Conservation (phyloP, 1,140 invertebrate genomes). For the Belonocnema kinseyi region DNA sequence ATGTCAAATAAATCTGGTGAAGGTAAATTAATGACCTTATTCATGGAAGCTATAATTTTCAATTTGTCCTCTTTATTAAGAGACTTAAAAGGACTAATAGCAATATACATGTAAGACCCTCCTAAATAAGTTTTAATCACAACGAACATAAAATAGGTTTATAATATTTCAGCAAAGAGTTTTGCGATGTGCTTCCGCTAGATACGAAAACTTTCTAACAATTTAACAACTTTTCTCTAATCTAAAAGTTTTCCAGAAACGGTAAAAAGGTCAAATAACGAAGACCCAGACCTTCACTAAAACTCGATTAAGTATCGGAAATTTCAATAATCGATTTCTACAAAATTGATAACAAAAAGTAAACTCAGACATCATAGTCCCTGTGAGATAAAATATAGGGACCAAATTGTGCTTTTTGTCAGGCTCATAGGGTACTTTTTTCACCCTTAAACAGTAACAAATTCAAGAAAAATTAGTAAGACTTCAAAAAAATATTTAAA, state of each 20-base stretch:
- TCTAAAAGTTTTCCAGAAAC: constrained; percentile 4
- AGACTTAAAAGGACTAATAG: neutral
- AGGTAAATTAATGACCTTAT: no score
- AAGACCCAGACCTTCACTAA: neutral
- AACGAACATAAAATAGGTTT: neutral
- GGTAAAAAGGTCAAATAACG: neutral
- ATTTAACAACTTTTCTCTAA: neutral
- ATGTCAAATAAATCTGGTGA: no score
- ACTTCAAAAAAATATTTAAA: no score
- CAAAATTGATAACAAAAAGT: neutral
- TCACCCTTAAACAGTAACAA: no score
- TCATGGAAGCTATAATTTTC: no score
- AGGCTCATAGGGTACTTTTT: no score
- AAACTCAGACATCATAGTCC: no score
- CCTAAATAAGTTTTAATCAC: neutral
- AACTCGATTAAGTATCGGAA: neutral
- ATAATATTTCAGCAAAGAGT: neutral
- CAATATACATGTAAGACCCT: neutral
- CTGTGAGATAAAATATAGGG: no score
- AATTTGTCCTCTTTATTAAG: neutral
- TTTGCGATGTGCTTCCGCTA: neutral
- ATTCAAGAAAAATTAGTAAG: no score
- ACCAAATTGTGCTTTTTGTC: no score
- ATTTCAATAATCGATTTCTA: neutral
- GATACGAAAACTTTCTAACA: neutral